Base-by-base conservation (phyloP, 2,888 invertebrate genomes). In the Rhagophthalmus giganteus region DNA sequence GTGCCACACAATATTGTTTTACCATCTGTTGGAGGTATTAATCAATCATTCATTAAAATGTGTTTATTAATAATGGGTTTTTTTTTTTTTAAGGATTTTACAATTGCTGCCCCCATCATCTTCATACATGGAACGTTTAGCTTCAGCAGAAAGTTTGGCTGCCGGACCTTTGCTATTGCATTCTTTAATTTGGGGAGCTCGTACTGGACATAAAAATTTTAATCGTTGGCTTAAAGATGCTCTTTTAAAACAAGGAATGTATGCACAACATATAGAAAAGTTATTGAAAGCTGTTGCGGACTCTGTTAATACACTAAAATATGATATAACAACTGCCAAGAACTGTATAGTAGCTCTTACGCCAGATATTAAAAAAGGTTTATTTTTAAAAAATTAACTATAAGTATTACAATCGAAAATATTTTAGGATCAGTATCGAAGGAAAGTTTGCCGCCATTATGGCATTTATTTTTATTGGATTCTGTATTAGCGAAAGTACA, bases 201-300 rank as follows among this genome's bases (percentile, higher is more conserved):
- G 94, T 31, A 86, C 91, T 1, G 85, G 86, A 24, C 87, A 90
- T 71, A 90, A 92, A 74, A 84, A 88, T 2, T 91, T 90, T 73
- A 85, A 86, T 62, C 86, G 89, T 27, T 95, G 94, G 89, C 82
- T 94, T 65, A 94, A 94, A 69, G 94, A 95, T 69, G 91, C 90
- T 44, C 80, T 95, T 1, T 90, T 92, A 3, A 92, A 91, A 66
- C 93, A 94, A 77, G 92, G 92, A 53, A 86, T 92, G 85, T 91
- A 90, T 62, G 90, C 90, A 0, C 90, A 90, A 60, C 81, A 82
- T 57, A 84, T 86, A 0, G 88, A 88, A 65, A 84, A 85, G 63
- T 74, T 89, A 28, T 67, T 90, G 13, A 84, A 87, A 59, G 83
- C 83, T 0, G 87, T 90, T 1, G 85, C 86, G 32, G 83, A 86